Conservation (phyloP, 2,797 vertebrate genomes). For the Potorous gilbertii region DNA sequence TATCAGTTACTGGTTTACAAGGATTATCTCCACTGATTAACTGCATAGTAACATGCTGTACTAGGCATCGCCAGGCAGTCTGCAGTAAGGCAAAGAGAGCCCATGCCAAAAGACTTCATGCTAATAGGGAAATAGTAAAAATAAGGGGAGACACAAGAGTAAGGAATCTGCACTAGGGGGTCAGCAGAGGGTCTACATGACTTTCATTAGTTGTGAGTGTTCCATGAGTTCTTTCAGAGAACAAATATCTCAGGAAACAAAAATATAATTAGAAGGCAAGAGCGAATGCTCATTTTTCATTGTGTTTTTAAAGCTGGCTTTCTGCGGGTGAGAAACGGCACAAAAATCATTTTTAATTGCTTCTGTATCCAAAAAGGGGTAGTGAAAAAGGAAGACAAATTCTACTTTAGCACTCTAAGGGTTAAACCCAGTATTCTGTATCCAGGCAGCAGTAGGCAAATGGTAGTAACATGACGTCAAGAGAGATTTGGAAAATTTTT, state of each 20-base stretch:
- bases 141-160: not conserved
- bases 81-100: constrained; percentile 33
- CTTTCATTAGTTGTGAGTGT: not conserved
- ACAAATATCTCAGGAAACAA: not conserved
- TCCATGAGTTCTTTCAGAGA: not conserved
- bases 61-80: constrained; percentile 67
- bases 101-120: constrained; percentile 48
- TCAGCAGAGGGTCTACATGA: not conserved
- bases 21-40: constrained; percentile 81
- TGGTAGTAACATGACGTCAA: constrained; percentile 85
- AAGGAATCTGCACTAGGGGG: not conserved
- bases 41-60: constrained; percentile 81
- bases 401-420: constrained; percentile 70
- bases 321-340: not conserved
- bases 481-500: constrained; percentile 88
- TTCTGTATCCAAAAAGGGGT: not conserved
- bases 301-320: not conserved
- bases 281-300: not conserved
- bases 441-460: constrained; percentile 87
- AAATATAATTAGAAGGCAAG: not conserved
- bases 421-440: constrained; percentile 86
- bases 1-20: constrained; percentile 80
- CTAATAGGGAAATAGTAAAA: constrained; percentile 37
- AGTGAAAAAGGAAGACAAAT: not conserved
- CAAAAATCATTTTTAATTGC: not conserved